phyloP scores from a whole-genome alignment of 2,113 vertebrate genomes.

The Laterallus jamaicensis region DNA sequence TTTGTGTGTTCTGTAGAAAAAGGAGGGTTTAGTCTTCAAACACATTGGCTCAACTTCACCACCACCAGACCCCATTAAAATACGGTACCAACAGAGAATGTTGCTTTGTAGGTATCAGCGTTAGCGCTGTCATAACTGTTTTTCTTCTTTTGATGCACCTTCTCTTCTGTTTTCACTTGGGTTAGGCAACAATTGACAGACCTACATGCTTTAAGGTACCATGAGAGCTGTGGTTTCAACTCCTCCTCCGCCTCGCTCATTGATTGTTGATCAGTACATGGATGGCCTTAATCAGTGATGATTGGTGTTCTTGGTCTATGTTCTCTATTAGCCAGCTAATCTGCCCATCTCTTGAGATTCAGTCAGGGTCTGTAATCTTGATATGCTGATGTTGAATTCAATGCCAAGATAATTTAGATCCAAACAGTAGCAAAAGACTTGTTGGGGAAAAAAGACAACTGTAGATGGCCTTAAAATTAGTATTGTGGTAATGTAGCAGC shows the following conservation, averaged over 20 bases:
- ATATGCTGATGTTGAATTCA: background rate
- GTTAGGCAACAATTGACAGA: background rate
- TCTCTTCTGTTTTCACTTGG: background rate
- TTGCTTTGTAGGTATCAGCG: background rate
- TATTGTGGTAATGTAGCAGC: background rate
- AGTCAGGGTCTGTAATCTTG: background rate
- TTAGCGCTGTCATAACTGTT: background rate
- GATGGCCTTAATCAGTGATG: background rate
- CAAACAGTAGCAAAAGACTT: background rate
- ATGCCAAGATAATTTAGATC: slow-evolving; percentile 5
- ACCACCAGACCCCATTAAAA: background rate
- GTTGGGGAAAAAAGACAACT: background rate
- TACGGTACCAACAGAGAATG: background rate
- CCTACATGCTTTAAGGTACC: background rate
- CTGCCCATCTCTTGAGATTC: background rate
- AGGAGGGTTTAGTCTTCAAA: background rate
- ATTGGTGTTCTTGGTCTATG: background rate
- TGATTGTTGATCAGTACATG: background rate
- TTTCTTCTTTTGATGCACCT: background rate
- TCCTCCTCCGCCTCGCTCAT: background rate
- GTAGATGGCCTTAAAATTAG: background rate
- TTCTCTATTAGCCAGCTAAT: background rate
- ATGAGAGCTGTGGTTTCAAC: background rate
- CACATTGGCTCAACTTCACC: background rate
- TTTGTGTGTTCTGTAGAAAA: background rate